phyloP scores from a whole-genome alignment of 2,797 vertebrate species.

The Hemitrygon akajei region DNA sequence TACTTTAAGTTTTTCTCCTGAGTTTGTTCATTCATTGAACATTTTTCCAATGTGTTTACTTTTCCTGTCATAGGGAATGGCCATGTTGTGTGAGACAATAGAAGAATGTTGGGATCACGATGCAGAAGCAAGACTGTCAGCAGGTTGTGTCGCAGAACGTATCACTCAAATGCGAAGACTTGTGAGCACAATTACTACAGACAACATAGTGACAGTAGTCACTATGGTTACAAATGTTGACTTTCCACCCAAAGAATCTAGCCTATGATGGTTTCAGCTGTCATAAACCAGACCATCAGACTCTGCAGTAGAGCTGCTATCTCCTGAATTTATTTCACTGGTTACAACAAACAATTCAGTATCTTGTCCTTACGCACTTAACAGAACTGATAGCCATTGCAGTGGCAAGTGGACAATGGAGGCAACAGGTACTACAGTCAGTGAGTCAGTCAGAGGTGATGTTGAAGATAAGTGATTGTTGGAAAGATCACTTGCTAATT shows the following conservation, averaged over 20 bases:
- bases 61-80: conserved; percentile 69
- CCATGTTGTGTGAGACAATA: conserved; percentile 89
- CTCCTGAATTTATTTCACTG: conserved; percentile 48
- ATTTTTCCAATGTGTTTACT: background rate
- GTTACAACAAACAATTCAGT: conserved; percentile 40
- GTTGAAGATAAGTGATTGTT: conserved; percentile 20
- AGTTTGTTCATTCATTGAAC: background rate
- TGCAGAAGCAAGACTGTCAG: conserved; percentile 87
- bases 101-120: conserved; percentile 99
- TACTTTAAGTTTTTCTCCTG: background rate
- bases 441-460: conserved; percentile 4
- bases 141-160: conserved; percentile 91
- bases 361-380: conserved; percentile 35
- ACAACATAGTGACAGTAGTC: conserved; percentile 94
- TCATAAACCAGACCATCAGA: conserved; percentile 53
- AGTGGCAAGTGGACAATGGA: conserved; percentile 11
- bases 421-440: conserved; percentile 9
- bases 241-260: conserved; percentile 97
- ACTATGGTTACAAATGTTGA: conserved; percentile 98
- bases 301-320: conserved; percentile 61
- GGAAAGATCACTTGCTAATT: conserved; percentile 7
- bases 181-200: conserved; percentile 79
- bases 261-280: conserved; percentile 79
- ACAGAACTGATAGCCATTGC: conserved; percentile 37
- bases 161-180: conserved; percentile 92